phyloP scores from a whole-genome alignment of 2,113 vertebrate genomes.

The Brachionichthys hirsutus region DNA sequence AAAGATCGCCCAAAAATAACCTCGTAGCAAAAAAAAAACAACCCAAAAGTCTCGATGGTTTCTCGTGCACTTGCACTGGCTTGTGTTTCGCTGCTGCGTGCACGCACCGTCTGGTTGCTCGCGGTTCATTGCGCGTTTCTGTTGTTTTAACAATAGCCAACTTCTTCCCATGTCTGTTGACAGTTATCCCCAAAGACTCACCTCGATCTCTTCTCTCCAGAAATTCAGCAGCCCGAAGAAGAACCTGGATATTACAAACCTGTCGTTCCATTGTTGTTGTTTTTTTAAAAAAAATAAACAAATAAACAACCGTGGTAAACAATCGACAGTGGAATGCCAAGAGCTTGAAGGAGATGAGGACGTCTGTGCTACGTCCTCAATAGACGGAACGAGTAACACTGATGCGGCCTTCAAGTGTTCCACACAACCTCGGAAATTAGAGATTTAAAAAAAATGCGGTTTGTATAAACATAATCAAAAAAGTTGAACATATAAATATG shows the following conservation, averaged over 20 bases:
- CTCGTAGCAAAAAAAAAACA: fast-evolving
- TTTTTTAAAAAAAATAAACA: constrained; percentile 8
- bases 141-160: constrained; percentile 53
- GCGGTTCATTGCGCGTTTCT: constrained; percentile 20
- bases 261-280: constrained; percentile 79
- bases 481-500: too few species aligned
- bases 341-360: constrained; percentile 22
- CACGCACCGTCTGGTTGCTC: not conserved
- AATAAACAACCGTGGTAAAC: constrained; percentile 14
- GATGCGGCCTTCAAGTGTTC: constrained; percentile 24
- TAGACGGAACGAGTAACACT: not conserved
- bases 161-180: constrained; percentile 46
- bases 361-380: constrained; percentile 44
- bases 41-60: not conserved
- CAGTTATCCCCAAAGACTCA: constrained; percentile 57
- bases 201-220: constrained; percentile 87
- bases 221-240: constrained; percentile 90
- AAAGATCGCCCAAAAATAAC: constrained; percentile 12
- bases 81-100: not conserved
- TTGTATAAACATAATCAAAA: too few species aligned
- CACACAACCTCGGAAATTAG: constrained; percentile 14
- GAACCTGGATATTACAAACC: constrained; percentile 87
- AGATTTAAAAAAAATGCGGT: fast-evolving
- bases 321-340: constrained; percentile 9
- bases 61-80: fast-evolving